These are phyloP conservation scores for Acrocephalus scirpaceus DNA, from an alignment of 2,797 vertebrate species.

Conservation along the genomic window DNA sequence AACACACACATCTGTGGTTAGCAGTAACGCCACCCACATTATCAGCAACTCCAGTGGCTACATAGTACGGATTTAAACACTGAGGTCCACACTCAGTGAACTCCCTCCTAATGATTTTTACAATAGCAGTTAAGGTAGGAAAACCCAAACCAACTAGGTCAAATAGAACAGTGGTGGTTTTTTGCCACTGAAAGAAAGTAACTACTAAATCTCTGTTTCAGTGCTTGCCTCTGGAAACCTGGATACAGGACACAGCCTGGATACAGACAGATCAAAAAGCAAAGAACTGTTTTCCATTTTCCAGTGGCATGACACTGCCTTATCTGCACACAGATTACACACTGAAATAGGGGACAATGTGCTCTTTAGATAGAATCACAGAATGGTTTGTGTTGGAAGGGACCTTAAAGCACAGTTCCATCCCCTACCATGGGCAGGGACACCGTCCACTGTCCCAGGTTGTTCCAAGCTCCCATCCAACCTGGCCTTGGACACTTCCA, in stretches of 20 bases:
- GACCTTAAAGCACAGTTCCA: background rate
- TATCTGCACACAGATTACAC: background rate
- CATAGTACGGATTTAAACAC: background rate
- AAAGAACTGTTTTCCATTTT: background rate
- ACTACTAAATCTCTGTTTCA: background rate
- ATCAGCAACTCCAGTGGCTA: background rate
- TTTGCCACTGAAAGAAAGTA: background rate
- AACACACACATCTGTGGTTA: background rate
- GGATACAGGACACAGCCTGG: background rate
- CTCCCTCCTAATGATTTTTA: background rate
- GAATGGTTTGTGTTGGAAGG: background rate
- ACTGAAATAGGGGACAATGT: fast-evolving
- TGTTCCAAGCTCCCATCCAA: fast-evolving
- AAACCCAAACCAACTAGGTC: background rate
- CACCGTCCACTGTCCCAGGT: fast-evolving
- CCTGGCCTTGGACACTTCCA: background rate
- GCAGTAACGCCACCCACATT: background rate
- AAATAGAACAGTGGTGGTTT: background rate
- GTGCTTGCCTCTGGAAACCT: background rate
- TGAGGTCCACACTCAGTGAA: background rate
- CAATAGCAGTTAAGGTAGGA: background rate
- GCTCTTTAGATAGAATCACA: background rate
- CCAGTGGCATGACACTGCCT: background rate
- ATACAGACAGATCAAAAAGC: background rate
- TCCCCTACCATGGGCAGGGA: background rate